Base-by-base conservation (phyloP, 2,113 vertebrate species). In the Nibea coibor region DNA sequence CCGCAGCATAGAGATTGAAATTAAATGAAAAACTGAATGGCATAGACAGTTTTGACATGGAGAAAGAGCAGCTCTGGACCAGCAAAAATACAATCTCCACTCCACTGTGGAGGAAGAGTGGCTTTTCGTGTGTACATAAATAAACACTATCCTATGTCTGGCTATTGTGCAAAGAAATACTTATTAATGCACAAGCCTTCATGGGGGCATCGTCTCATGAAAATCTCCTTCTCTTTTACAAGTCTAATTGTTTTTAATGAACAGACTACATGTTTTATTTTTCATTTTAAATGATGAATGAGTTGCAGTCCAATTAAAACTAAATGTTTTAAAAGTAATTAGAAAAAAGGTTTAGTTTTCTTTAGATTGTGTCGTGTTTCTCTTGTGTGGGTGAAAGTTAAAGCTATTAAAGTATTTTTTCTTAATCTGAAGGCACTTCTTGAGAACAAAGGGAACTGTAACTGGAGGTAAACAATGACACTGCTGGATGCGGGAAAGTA, bases 21-120 rank as follows among this genome's bases (percentile, higher is more conserved):
- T 71, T 20, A 53, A 78, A 87, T 85, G 80, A 84, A 85, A 90
- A 79, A 47, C 45, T 81, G 78, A 78, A 83, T 4, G 62, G 51
- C 64, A 80, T 0, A 64, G 50, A 80, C 63, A 69, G 53, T 39
- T 64, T 39, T 68, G 72, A 74, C 51, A 85, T 31, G 19, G 61
- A 85, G 43, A 85, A 69, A 77, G 53, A 85, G 79, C 75, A 71
- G 79, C 63, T 57, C 19, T 72, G 54, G 47, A 65, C 35, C 10
- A 73, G 63, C 43, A 70, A 28, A 80, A 87, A 85, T 57, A 70
- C 20, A 86, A 81, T 57, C 63, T 73, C 3, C 75, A 73, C 39
- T 54, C 64, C n/a, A 22, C 42, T 66, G 50, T 69, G 66, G 70
- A 63, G 20, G 12, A 7, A 54, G 28, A 19, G 45, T n/a, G 50